These are phyloP conservation scores for Nomada ferruginata DNA, from an alignment of 2,888 invertebrate species.

Conservation along the genomic window DNA sequence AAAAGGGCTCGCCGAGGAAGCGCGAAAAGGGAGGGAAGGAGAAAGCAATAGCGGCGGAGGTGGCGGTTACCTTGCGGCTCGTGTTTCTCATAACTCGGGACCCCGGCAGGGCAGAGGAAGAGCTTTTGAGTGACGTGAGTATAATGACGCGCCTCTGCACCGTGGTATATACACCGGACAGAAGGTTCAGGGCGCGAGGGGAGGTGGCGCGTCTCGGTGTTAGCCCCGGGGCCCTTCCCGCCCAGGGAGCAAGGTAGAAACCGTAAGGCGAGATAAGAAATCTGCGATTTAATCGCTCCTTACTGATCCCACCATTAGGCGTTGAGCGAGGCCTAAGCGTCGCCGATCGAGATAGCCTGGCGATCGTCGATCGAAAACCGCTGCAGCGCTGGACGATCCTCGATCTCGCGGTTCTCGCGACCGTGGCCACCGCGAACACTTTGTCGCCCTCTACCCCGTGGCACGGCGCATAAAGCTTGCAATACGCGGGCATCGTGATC, in stretches of 20 bases:
- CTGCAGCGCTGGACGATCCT: slow-evolving; percentile 6
- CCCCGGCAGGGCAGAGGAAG: slow-evolving; percentile 71
- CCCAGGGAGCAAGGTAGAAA: slow-evolving; percentile 72
- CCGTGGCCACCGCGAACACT: neutral
- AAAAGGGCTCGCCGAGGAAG: slow-evolving; percentile 14
- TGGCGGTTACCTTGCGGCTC: slow-evolving; percentile 73
- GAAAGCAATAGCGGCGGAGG: slow-evolving; percentile 46
- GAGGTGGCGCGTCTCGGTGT: slow-evolving; percentile 56
- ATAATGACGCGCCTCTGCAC: slow-evolving; percentile 80
- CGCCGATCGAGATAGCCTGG: slow-evolving; percentile 35
- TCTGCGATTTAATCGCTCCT: slow-evolving; percentile 77
- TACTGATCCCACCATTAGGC: slow-evolving; percentile 75
- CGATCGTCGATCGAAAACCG: slow-evolving; percentile 8
- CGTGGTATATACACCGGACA: slow-evolving; percentile 49
- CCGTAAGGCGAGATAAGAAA: slow-evolving; percentile 71
- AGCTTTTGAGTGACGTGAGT: slow-evolving; percentile 80
- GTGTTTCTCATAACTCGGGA: slow-evolving; percentile 76
- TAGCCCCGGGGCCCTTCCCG: slow-evolving; percentile 73
- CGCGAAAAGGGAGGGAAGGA: neutral
- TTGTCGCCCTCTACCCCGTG: neutral
- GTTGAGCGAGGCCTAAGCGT: slow-evolving; percentile 41
- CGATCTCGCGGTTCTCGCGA: neutral
- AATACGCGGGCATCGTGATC: neutral
- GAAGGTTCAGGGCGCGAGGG: slow-evolving; percentile 19
- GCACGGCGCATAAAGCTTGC: neutral